Percentiles rank a stretch among this genome's conserved stretches.
These are phyloP conservation scores for Sceliomorpha sp. DNA, from an alignment of 2,888 invertebrate species.

Conservation along the genomic window DNA sequence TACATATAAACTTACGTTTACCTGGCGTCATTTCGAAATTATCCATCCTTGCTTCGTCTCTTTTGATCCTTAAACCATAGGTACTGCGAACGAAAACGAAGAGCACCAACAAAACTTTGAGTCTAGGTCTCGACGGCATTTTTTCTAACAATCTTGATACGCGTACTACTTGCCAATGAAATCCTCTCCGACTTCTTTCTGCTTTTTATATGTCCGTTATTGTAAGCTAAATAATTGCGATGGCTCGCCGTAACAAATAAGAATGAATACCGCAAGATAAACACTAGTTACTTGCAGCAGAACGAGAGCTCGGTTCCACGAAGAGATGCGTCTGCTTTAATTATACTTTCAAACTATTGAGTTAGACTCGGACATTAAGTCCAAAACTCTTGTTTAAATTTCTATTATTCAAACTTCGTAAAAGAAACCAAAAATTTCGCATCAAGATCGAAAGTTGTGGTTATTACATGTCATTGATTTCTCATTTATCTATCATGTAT, in stretches of 20 bases:
- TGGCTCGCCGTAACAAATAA: conserved; percentile 63
- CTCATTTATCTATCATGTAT: no score
- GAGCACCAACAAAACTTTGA: conserved; percentile 42
- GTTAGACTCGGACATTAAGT: conserved; percentile 19
- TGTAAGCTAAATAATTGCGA: conserved; percentile 55
- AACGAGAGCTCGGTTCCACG: conserved; percentile 38
- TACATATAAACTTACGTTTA: conserved; percentile 61
- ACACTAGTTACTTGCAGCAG: conserved; percentile 51
- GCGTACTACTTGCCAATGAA: conserved; percentile 35
- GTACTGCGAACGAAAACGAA: conserved; percentile 45
- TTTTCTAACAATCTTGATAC: conserved; percentile 9
- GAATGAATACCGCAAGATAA: conserved; percentile 52
- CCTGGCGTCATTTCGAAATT: conserved; percentile 54
- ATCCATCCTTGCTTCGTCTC: conserved; percentile 42
- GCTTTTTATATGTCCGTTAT: conserved; percentile 55
- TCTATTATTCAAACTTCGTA: no score
- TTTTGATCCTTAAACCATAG: conserved; percentile 40
- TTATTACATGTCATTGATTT: no score
- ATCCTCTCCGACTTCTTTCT: conserved; percentile 32
- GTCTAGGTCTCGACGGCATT: conserved; percentile 40
- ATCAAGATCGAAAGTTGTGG: no score
- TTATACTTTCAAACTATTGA: conserved; percentile 18
- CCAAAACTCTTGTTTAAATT: not conserved
- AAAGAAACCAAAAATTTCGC: no score
- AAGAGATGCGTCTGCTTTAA: conserved; percentile 27